These are phyloP conservation scores for Acrobasis consociella DNA, from an alignment of 2,888 invertebrate genomes.

Conservation along the genomic window DNA sequence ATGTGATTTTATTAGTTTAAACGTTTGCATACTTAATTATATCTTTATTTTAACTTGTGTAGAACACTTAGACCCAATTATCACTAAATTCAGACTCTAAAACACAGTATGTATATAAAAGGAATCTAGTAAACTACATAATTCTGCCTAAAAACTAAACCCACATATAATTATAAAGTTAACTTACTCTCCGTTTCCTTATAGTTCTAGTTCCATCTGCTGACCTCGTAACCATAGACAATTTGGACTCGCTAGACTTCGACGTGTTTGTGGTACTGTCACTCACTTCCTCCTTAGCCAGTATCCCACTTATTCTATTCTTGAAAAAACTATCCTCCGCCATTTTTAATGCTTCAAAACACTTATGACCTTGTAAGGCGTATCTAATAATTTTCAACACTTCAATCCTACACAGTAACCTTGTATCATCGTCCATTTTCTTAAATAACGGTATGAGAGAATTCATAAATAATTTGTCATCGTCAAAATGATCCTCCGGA, in stretches of 20 bases:
- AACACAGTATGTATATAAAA: no score
- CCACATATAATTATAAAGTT: conserved; percentile 11
- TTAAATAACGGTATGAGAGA: conserved; percentile 70
- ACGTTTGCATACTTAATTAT: no score
- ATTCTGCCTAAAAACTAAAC: not conserved
- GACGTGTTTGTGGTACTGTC: conserved; percentile 35
- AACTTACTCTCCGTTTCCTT: conserved; percentile 64
- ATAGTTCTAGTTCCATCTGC: conserved; percentile 71
- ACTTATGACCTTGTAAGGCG: conserved; percentile 66
- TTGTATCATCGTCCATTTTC: conserved; percentile 74
- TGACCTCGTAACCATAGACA: conserved; percentile 72
- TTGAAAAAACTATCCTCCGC: conserved; percentile 63
- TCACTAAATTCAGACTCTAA: no score
- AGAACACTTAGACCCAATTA: no score
- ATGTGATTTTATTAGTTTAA: no score
- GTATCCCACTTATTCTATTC: conserved; percentile 50
- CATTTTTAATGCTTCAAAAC: conserved; percentile 61
- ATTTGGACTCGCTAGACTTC: conserved; percentile 47
- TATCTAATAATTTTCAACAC: conserved; percentile 70
- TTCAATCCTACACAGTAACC: conserved; percentile 68
- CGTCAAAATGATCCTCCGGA: conserved; percentile 73
- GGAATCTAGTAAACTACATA: no score
- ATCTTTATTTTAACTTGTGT: no score
- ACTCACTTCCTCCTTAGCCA: conserved; percentile 53
- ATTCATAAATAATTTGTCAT: conserved; percentile 74